phyloP scores from a whole-genome alignment of 2,888 invertebrate species.

The Plagodis dolabraria region DNA sequence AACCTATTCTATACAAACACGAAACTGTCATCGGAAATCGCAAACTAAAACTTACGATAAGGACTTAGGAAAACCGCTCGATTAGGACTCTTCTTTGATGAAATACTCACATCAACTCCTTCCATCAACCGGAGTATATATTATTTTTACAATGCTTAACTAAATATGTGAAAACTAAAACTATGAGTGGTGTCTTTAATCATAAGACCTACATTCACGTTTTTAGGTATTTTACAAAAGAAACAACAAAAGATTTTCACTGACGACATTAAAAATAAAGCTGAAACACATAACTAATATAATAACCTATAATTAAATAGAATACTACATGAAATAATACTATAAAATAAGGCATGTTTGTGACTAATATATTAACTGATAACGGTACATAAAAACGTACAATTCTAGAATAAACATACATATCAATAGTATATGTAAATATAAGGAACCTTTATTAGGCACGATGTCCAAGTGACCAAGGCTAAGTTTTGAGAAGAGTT shows the following conservation, averaged over 20 bases:
- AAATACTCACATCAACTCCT: background rate
- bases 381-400: constrained; percentile 34
- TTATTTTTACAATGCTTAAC: background rate
- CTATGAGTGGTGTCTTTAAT: background rate
- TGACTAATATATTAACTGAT: constrained; percentile 33
- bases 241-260: constrained; percentile 2
- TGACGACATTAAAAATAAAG: constrained; percentile 9
- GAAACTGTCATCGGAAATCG: constrained; percentile 28
- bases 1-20: constrained; percentile 35
- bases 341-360: constrained; percentile 38
- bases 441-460: constrained; percentile 42
- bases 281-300: constrained; percentile 13
- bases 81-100: background rate
- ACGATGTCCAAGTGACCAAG: constrained; percentile 29
- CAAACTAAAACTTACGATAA: constrained; percentile 22
- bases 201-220: too few relatives aligned
- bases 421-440: constrained; percentile 29
- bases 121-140: background rate
- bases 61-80: constrained; percentile 1
- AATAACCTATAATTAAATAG: constrained; percentile 2
- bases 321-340: constrained; percentile 35
- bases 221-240: too few relatives aligned
- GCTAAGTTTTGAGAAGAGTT: background rate
- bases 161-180: background rate
- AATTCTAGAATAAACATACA: constrained; percentile 35